These are phyloP conservation scores for Diglossa brunneiventris DNA, from an alignment of 2,113 vertebrate genomes.

Conservation along the genomic window DNA sequence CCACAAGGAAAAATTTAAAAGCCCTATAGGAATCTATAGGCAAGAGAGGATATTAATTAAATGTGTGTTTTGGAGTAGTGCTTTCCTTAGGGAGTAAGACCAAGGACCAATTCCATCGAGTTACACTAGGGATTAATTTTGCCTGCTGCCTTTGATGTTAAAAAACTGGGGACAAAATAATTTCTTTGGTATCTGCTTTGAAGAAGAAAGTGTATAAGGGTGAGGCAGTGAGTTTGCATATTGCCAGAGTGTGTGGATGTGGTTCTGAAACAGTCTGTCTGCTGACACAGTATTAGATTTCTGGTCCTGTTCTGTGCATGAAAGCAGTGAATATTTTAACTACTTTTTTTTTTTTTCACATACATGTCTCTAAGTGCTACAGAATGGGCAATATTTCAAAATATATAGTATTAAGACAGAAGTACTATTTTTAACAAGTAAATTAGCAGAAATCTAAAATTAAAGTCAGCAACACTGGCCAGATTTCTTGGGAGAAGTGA, in stretches of 20 bases:
- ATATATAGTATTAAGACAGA: neutral
- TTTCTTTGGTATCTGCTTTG: constrained; percentile 35
- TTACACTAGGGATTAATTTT: neutral
- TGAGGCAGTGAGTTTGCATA: neutral
- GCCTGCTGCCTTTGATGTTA: neutral
- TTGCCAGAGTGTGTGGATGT: neutral
- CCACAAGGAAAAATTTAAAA: neutral
- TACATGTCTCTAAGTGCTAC: neutral
- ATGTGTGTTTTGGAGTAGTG: constrained; percentile 7
- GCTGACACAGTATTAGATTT: constrained; percentile 43
- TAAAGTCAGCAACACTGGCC: neutral
- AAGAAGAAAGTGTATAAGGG: neutral
- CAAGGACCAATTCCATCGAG: neutral
- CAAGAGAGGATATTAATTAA: neutral
- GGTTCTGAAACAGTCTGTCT: constrained; percentile 10
- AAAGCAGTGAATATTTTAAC: constrained; percentile 3
- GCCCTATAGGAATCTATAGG: neutral
- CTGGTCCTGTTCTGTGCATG: constrained; percentile 1
- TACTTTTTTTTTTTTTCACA: neutral
- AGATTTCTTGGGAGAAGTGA: neutral
- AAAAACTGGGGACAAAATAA: neutral
- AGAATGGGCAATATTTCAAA: constrained; percentile 4
- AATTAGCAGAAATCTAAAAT: constrained; percentile 9
- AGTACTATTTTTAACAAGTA: neutral
- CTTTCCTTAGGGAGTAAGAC: neutral